Conservation (phyloP, 2,888 invertebrate species). For the Busseola fusca region DNA sequence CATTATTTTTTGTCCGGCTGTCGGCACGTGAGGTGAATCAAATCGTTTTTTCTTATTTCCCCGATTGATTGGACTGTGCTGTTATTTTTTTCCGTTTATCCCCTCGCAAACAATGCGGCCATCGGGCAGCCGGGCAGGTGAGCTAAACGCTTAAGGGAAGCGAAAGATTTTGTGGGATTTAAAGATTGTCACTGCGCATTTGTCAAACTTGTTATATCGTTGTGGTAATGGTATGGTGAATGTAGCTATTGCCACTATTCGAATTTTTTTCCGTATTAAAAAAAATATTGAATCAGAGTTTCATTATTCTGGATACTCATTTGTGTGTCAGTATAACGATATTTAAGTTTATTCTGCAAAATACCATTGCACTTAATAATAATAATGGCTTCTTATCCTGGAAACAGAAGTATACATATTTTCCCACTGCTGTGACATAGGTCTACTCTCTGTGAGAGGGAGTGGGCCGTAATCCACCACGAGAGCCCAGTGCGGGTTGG, state of each 20-base stretch:
- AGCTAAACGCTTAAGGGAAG: conserved; percentile 74
- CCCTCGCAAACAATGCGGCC: conserved; percentile 73
- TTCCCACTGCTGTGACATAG: too few species aligned
- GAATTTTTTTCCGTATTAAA: not conserved
- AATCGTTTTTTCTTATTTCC: conserved; percentile 82
- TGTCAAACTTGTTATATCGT: conserved; percentile 52
- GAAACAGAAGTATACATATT: conserved; percentile 10
- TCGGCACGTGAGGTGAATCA: conserved; percentile 84
- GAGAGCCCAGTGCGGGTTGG: too few species aligned
- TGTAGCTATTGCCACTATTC: conserved; percentile 7
- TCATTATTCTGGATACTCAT: not conserved
- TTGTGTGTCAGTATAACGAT: not conserved
- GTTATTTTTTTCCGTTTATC: conserved; percentile 78
- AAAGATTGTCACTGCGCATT: conserved; percentile 60
- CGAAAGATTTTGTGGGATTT: conserved; percentile 63
- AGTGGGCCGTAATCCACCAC: too few species aligned
- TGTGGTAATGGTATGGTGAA: conserved; percentile 21
- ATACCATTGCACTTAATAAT: not conserved
- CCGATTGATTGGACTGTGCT: conserved; percentile 83
- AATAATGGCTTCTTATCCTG: not conserved
- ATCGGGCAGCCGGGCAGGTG: conserved; percentile 75
- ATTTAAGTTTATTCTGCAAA: not conserved
- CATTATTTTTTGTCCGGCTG: conserved; percentile 73
- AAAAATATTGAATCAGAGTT: not conserved
- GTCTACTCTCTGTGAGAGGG: too few species aligned